Evolutionary conservation across 2,113 vertebrate genomes (phyloP).

Genomic region (Pithys albifrons): DNA sequence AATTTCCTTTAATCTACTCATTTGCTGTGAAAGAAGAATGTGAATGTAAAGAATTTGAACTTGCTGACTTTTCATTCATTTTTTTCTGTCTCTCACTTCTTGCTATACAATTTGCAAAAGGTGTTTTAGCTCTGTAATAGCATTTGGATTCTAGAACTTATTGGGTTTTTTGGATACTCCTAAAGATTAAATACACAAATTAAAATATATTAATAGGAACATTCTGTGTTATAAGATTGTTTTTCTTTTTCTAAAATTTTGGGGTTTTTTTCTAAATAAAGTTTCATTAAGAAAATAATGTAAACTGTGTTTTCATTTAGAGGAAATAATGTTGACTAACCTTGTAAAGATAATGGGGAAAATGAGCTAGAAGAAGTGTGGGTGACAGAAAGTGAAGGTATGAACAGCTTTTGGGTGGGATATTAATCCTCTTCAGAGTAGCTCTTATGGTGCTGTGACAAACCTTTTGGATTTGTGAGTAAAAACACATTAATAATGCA

Average conservation of each 20-base stretch:
- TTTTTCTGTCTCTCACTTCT: background rate
- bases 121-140: background rate
- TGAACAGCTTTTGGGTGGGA: background rate
- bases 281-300: background rate
- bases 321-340: background rate
- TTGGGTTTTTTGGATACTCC: background rate
- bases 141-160: background rate
- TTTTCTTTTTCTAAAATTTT: background rate
- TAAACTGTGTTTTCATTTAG: background rate
- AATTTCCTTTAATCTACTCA: slow-evolving; percentile 25
- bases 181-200: background rate
- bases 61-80: background rate
- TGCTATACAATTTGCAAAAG: background rate
- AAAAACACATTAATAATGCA: background rate
- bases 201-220: background rate
- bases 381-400: background rate
- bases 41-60: background rate
- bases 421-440: background rate
- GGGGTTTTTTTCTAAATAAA: background rate
- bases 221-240: accelerated
- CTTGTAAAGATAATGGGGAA: background rate
- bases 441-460: background rate
- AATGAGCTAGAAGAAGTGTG: background rate
- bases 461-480: background rate
- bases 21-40: background rate